phyloP scores from a whole-genome alignment of 2,888 invertebrate species.

The Eumerus sabulonum region DNA sequence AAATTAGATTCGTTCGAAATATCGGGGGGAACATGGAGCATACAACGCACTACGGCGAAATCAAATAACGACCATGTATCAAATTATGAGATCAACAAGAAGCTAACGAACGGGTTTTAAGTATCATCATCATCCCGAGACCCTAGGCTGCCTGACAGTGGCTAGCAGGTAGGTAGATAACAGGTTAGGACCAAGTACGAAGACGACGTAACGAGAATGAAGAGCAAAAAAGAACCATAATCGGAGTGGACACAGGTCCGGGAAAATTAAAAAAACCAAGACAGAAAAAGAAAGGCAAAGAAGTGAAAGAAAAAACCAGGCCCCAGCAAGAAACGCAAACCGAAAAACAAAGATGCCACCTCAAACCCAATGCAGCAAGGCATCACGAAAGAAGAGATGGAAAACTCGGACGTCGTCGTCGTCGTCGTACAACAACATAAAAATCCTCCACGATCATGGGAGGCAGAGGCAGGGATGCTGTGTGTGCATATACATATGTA shows the following conservation, averaged over 20 bases:
- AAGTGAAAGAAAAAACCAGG: constrained; percentile 35
- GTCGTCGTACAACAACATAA: constrained; percentile 24
- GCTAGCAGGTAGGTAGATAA: constrained; percentile 68
- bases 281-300: constrained; percentile 18
- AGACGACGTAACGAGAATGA: constrained; percentile 16
- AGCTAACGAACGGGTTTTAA: constrained; percentile 70
- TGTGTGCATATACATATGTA: too few relatives aligned
- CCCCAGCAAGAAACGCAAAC: constrained; percentile 18
- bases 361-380: too few relatives aligned
- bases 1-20: background rate
- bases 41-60: constrained; percentile 53
- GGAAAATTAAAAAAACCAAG: constrained; percentile 39
- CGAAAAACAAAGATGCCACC: constrained; percentile 39
- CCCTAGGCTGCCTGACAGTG: constrained; percentile 63
- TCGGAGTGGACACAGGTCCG: constrained; percentile 62
- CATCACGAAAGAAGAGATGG: too few relatives aligned
- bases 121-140: constrained; percentile 66
- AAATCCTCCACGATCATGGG: constrained; percentile 33
- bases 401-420: constrained; percentile 1
- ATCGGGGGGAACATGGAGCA: constrained; percentile 51
- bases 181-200: constrained; percentile 59
- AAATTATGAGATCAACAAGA: constrained; percentile 70
- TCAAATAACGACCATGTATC: constrained; percentile 66
- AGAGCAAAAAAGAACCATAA: constrained; percentile 31
- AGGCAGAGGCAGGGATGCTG: constrained; percentile 17